These are phyloP conservation scores for Diacarnus erythraeanus DNA, from an alignment of 37 sponge, comb jelly and placozoan species.

Conservation along the genomic window DNA sequence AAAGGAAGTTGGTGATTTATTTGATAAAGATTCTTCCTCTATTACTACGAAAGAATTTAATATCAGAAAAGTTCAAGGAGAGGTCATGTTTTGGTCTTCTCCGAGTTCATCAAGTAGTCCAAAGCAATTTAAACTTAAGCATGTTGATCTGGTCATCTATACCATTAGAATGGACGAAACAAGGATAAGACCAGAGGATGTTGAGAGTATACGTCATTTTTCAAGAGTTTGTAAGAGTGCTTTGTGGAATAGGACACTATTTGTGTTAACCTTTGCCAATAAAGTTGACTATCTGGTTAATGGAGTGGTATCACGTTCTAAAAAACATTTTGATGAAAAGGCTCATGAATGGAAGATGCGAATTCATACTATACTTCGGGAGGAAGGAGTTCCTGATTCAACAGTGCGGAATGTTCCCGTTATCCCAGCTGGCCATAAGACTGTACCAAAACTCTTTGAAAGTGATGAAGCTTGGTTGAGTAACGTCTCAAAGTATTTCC, in stretches of 20 bases:
- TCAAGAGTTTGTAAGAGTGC: not conserved
- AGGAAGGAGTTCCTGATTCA: not conserved
- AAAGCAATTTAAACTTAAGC: too few relatives aligned
- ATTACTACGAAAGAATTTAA: too few relatives aligned
- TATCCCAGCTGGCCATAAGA: not conserved
- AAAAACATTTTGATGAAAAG: not conserved
- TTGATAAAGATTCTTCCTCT: too few relatives aligned
- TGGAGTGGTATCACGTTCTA: not conserved
- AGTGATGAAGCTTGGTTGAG: not conserved
- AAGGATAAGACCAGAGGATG: not conserved
- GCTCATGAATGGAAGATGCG: not conserved
- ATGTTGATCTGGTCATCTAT: not conserved
- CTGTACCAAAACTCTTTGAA: not conserved
- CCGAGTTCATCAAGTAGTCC: too few relatives aligned
- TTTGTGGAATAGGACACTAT: not conserved
- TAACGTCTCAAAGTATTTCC: not conserved
- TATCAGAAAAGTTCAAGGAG: too few relatives aligned
- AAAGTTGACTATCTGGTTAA: not conserved
- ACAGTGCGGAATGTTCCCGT: not conserved
- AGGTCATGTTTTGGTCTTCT: too few relatives aligned
- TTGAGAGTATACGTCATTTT: not conserved
- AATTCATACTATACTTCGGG: not conserved
- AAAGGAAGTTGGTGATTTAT: too few relatives aligned
- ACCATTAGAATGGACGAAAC: not conserved
- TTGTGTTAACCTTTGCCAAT: conserved; percentile 10